A percentile compares a stretch with the other conserved stretches of the same genome.
These are phyloP conservation scores for Lophura nycthemera DNA, from an alignment of 2,113 vertebrate genomes.

Conservation along the genomic window DNA sequence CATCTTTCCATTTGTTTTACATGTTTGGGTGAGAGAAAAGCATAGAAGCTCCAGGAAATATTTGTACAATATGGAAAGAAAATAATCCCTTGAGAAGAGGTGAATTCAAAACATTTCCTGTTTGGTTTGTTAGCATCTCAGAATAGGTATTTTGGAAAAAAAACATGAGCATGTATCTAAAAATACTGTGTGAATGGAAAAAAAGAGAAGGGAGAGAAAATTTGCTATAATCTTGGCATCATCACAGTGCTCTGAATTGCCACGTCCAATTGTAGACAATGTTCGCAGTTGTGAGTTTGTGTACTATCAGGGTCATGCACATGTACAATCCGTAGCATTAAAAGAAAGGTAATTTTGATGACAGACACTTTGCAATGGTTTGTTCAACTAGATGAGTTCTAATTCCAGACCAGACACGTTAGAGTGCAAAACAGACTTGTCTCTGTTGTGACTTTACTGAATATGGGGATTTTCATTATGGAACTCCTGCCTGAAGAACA, in stretches of 20 bases:
- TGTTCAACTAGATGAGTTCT: neutral
- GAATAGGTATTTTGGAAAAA: neutral
- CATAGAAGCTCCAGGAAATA: neutral
- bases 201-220: neutral
- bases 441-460: neutral
- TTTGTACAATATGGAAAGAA: neutral
- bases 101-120: neutral
- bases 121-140: neutral
- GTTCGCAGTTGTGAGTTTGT: neutral
- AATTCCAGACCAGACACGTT: neutral
- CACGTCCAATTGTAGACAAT: fast-evolving
- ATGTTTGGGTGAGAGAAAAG: neutral
- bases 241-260: neutral
- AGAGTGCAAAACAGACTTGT: neutral
- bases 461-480: neutral
- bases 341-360: neutral
- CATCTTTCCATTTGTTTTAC: neutral
- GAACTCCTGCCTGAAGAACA: neutral
- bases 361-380: neutral
- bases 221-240: neutral
- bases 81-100: neutral
- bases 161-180: neutral
- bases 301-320: neutral
- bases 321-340: neutral
- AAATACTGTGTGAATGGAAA: neutral